Evolutionary conservation across 2,888 invertebrate genomes (phyloP), one percentile per base, ranked within the genome.

Genomic region (Trichacis sp.): DNA sequence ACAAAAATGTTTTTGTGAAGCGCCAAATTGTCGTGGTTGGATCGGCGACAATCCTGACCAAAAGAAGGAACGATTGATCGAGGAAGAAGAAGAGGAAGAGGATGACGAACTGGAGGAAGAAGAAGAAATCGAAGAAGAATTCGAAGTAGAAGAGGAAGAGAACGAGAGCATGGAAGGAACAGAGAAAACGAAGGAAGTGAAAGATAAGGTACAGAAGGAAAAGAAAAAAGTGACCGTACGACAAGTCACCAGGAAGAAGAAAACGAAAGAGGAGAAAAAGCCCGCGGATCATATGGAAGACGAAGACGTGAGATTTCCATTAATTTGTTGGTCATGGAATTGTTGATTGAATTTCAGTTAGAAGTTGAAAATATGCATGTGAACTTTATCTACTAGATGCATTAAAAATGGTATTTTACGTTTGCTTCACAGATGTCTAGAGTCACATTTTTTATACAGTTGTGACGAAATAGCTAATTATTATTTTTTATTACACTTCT

Each of bases 1-100:
- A 0, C 98, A 99, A 86, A 92, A 92, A 67, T 99, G 99, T 86
- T 97, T 89, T 84, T 99, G 99, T 84, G 96, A 95, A 72, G 89
- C 97, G 0, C 80, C 88, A 8, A 92, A 90, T 74, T 99, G 99
- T 81, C 91, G 96, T 18, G 98, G 99, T 0, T 97, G 95, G 93
- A 95, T 99, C 67, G 98, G 98, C 0, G 93, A 93, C 54, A 92
- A 94, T 74, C 95, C 95, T 0, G 92, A 93, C 20, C 89, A 89
- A 55, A 89, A 89, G 55, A 89, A 89, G 49, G 89, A 89, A 15
- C 88, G 88, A 64, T 88, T 88, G 40, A 87, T 87, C 48, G 86
- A 86, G 46, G 85, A 86, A 29, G 84, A 85, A 30, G 83, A 85
- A 40, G 83, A 85, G 42, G 84, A 85, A 30, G 81, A 81, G 30